Conservation (phyloP, 2,888 invertebrate genomes). For the Halictus quadricinctus region DNA sequence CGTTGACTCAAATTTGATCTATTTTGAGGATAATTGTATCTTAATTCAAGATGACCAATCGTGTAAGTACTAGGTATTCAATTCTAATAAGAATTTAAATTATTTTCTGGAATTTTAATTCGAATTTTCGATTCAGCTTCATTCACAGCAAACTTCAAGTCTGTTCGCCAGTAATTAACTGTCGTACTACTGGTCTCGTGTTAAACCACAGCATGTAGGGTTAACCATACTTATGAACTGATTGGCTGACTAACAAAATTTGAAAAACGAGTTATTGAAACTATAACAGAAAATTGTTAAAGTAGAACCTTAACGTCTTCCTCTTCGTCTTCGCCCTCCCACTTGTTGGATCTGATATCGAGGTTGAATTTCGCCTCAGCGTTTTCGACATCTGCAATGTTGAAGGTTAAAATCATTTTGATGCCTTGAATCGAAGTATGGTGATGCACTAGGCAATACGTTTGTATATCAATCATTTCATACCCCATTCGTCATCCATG, state of each 20-base stretch:
- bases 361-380: constrained; percentile 87
- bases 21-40: not conserved
- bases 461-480: constrained; percentile 70
- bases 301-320: constrained; percentile 90
- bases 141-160: constrained; percentile 18
- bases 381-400: constrained; percentile 88
- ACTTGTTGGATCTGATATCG: constrained; percentile 88
- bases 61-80: not conserved
- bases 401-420: constrained; percentile 45
- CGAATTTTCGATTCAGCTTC: not conserved
- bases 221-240: constrained; percentile 29
- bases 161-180: constrained; percentile 18
- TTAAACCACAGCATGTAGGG: constrained; percentile 36
- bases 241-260: constrained; percentile 4
- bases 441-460: not conserved
- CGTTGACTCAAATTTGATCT: not conserved
- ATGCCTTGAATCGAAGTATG: not conserved
- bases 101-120: not conserved
- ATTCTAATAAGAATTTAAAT: not conserved
- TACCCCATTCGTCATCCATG: constrained; percentile 90
- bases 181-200: constrained; percentile 16
- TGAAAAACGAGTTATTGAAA: not conserved
- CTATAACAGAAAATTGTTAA: constrained; percentile 15
- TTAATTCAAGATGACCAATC: not conserved
- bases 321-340: constrained; percentile 95